Evolutionary conservation across 1,140 invertebrate genomes (phyloP), one percentile per base, ranked within the genome.

Genomic region (Tigriopus japonicus): DNA sequence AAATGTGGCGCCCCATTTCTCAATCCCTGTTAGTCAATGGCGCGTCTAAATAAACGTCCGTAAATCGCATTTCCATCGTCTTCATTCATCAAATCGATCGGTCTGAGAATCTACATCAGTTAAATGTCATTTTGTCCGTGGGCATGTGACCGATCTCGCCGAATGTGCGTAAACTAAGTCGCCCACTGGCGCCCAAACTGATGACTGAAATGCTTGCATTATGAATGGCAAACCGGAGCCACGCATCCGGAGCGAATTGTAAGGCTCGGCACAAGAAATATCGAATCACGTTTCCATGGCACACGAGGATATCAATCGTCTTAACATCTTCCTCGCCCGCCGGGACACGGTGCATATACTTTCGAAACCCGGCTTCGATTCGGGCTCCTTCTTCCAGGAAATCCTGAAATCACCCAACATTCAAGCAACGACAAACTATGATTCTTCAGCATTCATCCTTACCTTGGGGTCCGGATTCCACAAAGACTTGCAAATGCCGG

Each of bases 281-380:
- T 62, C 95, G 75, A 66, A 98, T 98, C 12, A 98, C 93, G 75
- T 98, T 99, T 12, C 87, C 93, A 74, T 99, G 95, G 65, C 93
- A 98, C 6, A 98, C 91, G 45, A 98, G 75, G 28, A 99, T 70
- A 52, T 95, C 95, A 71, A 87, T 93, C 6, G 80, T 81, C 9
- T 35, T 35, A 70, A 97, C 90, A 61, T 83, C 74, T 41, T 74
- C 68, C 73, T 98, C 90, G 6, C 75, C 72, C 1, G 82, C 77
- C 53, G 79, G 73, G 19, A 94, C 93, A 59, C 96, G 76, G 72
- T 98, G 81, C 71, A 99, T 87, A 73, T 95, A 92, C 66, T 85
- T 84, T 52, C 92, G 75, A 73, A 97, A 99, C 6, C 85, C 95
- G 7, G 91, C 88, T 74, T 99, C 95, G 66, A 99, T 98, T 64